Base-by-base conservation (phyloP, 1,140 invertebrate species). In the Ceratina japonica region DNA sequence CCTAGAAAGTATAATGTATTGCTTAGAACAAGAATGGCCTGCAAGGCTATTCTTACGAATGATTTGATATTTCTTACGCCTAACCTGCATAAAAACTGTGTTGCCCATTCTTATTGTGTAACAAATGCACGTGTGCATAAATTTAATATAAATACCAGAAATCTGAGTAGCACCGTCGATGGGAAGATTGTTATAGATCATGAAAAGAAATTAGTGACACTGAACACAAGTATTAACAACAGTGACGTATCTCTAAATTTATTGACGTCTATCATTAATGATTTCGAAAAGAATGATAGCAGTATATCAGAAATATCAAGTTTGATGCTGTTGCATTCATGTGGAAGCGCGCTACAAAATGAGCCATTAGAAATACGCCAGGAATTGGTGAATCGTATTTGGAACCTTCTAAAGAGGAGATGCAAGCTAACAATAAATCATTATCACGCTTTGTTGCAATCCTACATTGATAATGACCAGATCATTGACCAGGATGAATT, bases 391-490 rank as follows among this genome's bases (percentile, higher is more conserved):
- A 20, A 75, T 44, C 74, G 27, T 16, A 27, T 88, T 18, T 88
- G 83, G 87, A 59, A 63, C 56, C 16, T 87, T 1, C 16, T 83
- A 51, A 80, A n/a, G 68, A 63, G 3, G 49, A 63, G 51, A 0
- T 20, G 2, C 7, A 8, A 20, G 15, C 18, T 84, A 1, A 81
- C 75, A 0, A 37, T 88, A 20, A 77, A 85, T 0, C 64, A 83
- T 49, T 88, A 89, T 56, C 84, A 89, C 20, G 64, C 76, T 18
- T 20, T 88, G 2, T 56, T 89, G 22, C 18, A 72, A 10, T 31
- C 87, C 58, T 76, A 79, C 16, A 69, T 24, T 0, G 62, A 85
- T 52, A 88, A 88, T 24, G 72, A 8, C 4, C 8, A 22, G 2
- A 22, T 18, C 7, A 52, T 85, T 44, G 51, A 87, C 64, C 61